Evolutionary conservation across 2,888 invertebrate genomes (phyloP), one percentile per base, ranked within the genome.

Genomic region (Xanthia togata): DNA sequence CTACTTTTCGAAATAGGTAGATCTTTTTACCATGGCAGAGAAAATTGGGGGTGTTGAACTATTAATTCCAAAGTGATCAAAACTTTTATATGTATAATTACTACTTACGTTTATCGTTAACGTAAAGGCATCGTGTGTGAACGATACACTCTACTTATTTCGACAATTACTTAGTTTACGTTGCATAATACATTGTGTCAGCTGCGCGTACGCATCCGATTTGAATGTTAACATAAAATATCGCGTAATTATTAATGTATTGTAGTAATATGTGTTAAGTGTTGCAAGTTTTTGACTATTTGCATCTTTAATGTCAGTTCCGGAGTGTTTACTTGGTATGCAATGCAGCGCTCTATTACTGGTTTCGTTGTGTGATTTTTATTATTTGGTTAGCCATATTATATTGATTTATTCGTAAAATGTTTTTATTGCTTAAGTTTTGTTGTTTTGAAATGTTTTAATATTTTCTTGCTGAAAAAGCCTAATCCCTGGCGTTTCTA

Each of bases 131-230:
- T 76, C 78, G 90, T 93, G 93, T 94, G 95, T 93, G 95, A 94
- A 93, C 92, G 94, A 93, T 87, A 90, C 93, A 94, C 88, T 95
- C 95, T 93, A 94, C 88, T 95, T 94, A 78, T 87, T 89, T 68
- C 50, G 44, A 90, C 93, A 93, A 95, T 93, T 92, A 79, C 82
- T 81, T 81, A 64, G 81, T 78, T 73, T 44, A 87, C 85, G 47
- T 89, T 89, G 81, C 81, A 80, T 78, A 85, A 86, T 79, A 81
- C 83, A 88, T 90, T 90, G 88, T 90, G 89, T 90, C 87, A 85
- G 86, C 59, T 68, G 68, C 87, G 87, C 83, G 79, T 81, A 80
- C 85, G 87, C 77, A 83, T 89, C 85, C 86, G 82, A 87, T 83
- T 89, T 85, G 69, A 79, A 86, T 86, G 73, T 71, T 78, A 83